Percentiles rank a stretch among this genome's conserved stretches.
Evolutionary conservation across 2,113 vertebrate genomes (phyloP).

Genomic region (Quiscalus mexicanus): DNA sequence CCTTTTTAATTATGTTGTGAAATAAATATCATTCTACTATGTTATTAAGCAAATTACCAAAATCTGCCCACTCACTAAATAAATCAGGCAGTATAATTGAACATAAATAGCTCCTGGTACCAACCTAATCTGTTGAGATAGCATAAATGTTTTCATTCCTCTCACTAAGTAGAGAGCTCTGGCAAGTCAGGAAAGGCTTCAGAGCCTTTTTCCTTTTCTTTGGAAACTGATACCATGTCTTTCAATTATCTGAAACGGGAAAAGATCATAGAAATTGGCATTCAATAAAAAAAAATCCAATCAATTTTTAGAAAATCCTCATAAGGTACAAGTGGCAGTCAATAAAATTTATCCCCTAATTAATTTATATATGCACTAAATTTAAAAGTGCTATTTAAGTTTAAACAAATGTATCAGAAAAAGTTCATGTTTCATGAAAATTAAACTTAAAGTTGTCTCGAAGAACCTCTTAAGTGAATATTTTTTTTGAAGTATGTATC

Average conservation of each 20-base stretch:
- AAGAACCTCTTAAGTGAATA: neutral
- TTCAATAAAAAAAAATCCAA: neutral
- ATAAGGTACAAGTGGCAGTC: neutral
- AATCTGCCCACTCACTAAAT: constrained; percentile 12
- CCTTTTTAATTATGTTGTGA: constrained; percentile 21
- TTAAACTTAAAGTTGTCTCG: neutral
- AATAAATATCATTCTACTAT: neutral
- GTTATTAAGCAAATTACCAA: constrained; percentile 35
- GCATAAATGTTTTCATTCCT: neutral
- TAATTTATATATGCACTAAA: neutral
- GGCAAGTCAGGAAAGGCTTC: neutral
- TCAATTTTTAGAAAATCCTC: neutral
- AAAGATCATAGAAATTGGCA: neutral
- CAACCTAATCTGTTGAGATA: neutral
- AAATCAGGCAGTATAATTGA: constrained; percentile 8
- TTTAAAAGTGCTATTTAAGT: neutral
- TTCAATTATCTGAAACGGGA: neutral
- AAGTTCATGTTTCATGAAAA: neutral
- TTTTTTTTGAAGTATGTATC: neutral
- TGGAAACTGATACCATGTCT: neutral
- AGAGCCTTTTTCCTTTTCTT: neutral
- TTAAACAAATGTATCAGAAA: neutral
- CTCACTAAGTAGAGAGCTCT: neutral
- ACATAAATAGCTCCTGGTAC: neutral
- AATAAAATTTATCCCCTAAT: neutral